phyloP scores from a whole-genome alignment of 2,113 vertebrate genomes.

The Agelaius tricolor region DNA sequence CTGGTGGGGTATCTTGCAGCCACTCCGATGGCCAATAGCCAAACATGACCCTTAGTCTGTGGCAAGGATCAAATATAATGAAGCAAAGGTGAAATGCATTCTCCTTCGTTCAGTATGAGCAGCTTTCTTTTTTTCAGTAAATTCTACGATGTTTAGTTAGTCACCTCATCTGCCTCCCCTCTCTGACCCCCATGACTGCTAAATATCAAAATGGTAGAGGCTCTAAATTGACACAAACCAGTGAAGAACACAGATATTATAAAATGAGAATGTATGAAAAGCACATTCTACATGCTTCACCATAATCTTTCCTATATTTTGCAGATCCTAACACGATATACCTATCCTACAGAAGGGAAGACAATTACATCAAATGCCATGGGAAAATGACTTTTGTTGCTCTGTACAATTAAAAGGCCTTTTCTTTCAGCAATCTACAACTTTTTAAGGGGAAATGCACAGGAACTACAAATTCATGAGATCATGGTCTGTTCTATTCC shows the following conservation, averaged over 20 bases:
- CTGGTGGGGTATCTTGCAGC: background rate
- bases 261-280: background rate
- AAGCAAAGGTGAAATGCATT: background rate
- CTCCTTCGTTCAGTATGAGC: background rate
- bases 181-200: fast-evolving
- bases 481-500: background rate
- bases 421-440: background rate
- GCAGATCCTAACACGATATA: background rate
- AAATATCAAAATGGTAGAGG: background rate
- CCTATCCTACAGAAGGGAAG: background rate
- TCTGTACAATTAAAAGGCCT: background rate
- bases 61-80: background rate
- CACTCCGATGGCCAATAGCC: background rate
- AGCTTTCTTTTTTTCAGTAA: background rate
- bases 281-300: background rate
- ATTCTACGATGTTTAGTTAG: background rate
- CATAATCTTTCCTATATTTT: background rate
- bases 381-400: fast-evolving
- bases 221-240: background rate
- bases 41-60: background rate
- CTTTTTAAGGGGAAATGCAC: background rate
- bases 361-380: background rate
- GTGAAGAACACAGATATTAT: background rate
- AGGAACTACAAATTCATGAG: background rate
- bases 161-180: background rate